Conservation (phyloP, 2,113 vertebrate genomes). For the Lethenteron camtschaticum region DNA sequence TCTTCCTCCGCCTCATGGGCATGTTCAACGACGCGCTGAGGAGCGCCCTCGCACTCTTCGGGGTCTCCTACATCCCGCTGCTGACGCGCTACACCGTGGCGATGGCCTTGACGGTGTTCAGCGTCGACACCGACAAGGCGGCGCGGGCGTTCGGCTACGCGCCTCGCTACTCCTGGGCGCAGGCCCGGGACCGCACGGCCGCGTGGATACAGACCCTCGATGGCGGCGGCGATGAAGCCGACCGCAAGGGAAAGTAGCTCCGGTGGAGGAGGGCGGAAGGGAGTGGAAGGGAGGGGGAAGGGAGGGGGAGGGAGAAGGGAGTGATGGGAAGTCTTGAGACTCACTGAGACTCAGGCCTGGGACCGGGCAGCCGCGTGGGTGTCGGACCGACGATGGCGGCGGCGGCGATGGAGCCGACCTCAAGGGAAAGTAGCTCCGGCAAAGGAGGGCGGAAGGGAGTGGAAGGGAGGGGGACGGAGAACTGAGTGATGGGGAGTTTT, state of each 20-base stretch:
- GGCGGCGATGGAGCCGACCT: background rate
- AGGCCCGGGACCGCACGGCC: slow-evolving; percentile 30
- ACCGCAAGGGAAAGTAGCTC: background rate
- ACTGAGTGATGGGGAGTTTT: too few relatives aligned
- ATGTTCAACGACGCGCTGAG: slow-evolving; percentile 30
- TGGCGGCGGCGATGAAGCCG: slow-evolving; percentile 7
- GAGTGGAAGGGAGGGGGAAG: background rate
- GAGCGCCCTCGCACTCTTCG: slow-evolving; percentile 29
- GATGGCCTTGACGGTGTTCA: slow-evolving; percentile 44
- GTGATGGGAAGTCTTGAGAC: slow-evolving; percentile 13
- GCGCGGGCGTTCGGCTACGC: slow-evolving; percentile 35
- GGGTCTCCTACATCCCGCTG: slow-evolving; percentile 28
- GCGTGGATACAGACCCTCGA: slow-evolving; percentile 23
- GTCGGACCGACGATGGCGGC: too few relatives aligned
- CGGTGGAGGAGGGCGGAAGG: slow-evolving; percentile 6
- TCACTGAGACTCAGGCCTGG: slow-evolving; percentile 10
- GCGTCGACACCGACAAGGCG: slow-evolving; percentile 41
- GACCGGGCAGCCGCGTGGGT: background rate
- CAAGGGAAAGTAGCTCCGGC: slow-evolving; percentile 10
- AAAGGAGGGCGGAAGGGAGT: background rate
- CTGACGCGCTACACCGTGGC: slow-evolving; percentile 47
- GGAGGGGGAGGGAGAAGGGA: slow-evolving; percentile 11
- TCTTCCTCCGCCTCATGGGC: slow-evolving; percentile 32
- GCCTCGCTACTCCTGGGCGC: slow-evolving; percentile 42
- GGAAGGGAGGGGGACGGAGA: background rate